Evolutionary conservation across 2,888 invertebrate genomes (phyloP), one percentile per base, ranked within the genome.

Genomic region (Dasysyrphus tricinctus): DNA sequence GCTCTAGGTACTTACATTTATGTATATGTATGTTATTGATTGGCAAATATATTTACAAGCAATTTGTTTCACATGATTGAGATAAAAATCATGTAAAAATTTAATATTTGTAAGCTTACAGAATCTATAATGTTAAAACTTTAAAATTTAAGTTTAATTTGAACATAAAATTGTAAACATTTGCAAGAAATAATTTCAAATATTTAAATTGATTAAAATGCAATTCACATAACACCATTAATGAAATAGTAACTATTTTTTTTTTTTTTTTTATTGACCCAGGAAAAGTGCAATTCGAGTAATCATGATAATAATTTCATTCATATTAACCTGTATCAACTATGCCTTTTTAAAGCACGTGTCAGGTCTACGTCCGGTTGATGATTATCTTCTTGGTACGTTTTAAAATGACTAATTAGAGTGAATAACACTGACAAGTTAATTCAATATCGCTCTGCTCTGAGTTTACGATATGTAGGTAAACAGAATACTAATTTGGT

Each of bases 331-430:
- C 24, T 24, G 24, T 0, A 12, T 14, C 16, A 8, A 24, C 0
- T 4, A 19, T 12, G 49, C 12, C 19, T 49, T 19, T 34, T 16
- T 12, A 19, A 37, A 49, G 67, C 37, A 37, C 67, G 67, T 67
- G 67, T 49, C 49, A 34, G 8, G 29, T 67, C 14, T 34, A 44
- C 37, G 34, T 49, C 67, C 67, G 49, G 65, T 47, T 34, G 19
- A 49, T 37, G 49, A 49, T 49, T 34, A 32, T 34, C 32, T 24
- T 34, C 32, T 24, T 14, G 24, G 39, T 39, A 42, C 24, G 12
- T 49, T 67, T 67, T 65, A 34, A 34, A 67, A 19, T 49, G 49
- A 37, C 67, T 67, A 67, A 67, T 67, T 67, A 65, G 65, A 49
- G 65, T 19, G 14, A 65, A 61, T 34, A 32, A 24, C 24, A 49